Percentiles rank a stretch among this genome's conserved stretches.
Evolutionary conservation across 1,140 invertebrate species (phyloP).

Genomic region (Meloidogyne floridensis): DNA sequence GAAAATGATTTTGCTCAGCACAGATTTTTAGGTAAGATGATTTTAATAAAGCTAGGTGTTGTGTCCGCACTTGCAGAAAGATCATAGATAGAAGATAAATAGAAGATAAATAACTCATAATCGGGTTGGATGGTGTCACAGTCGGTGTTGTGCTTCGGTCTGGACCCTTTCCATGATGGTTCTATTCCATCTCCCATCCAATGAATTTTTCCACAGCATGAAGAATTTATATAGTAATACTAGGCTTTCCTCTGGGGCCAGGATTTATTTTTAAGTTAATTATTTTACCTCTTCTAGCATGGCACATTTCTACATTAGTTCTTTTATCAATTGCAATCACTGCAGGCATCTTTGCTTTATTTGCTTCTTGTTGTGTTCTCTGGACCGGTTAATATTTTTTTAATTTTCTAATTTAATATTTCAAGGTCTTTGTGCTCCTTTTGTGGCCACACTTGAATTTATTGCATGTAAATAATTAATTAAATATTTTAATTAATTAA

Average conservation of each 20-base stretch:
- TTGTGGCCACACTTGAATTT: background rate
- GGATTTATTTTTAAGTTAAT: too few species aligned
- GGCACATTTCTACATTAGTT: conserved; percentile 25
- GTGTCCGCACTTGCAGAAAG: too few species aligned
- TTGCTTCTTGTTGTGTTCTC: conserved; percentile 19
- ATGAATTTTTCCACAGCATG: too few species aligned
- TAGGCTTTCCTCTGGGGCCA: too few species aligned
- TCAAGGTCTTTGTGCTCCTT: background rate
- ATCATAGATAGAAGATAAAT: too few species aligned
- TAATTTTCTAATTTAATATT: background rate
- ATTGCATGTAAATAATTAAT: conserved; percentile 22
- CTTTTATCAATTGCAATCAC: conserved; percentile 18
- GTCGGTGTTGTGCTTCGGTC: too few species aligned
- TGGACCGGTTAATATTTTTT: conserved; percentile 13
- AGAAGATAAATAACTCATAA: too few species aligned
- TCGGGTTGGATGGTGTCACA: too few species aligned
- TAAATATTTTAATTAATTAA: background rate
- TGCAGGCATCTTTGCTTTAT: conserved; percentile 25
- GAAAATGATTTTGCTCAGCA: conserved; percentile 27
- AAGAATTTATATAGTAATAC: too few species aligned
- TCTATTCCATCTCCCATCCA: too few species aligned
- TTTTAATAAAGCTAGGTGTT: too few species aligned
- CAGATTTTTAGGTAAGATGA: conserved; percentile 11
- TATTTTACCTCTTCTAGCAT: background rate
- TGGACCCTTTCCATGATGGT: too few species aligned